Base-by-base conservation (phyloP, 2,888 invertebrate genomes). In the Caenorhabditis zanzibari region DNA sequence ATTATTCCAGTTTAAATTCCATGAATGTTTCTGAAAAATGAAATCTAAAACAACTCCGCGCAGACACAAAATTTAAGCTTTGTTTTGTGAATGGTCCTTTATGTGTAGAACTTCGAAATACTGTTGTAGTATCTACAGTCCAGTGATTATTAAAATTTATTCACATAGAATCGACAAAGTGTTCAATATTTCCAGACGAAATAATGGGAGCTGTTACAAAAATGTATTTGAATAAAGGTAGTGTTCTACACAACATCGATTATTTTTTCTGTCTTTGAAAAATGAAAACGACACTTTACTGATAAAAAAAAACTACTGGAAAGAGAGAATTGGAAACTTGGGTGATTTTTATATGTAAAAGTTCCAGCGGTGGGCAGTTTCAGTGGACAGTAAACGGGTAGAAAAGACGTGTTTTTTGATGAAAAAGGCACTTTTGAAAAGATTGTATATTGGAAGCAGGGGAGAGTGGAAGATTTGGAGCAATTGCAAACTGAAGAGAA, bases 401-500 rank as follows among this genome's bases (percentile, higher is more conserved):
- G 38, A 73, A 66, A 64, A 66, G 59, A 75, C 64, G 56, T 75
- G 24, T 72, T 54, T n/a, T 63, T 73, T 73, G 52, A 54, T 74
- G 52, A 4, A 68, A 75, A 76, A 77, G 77, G 77, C 77, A 77
- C 77, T 63, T 77, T 77, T 71, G 52, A 16, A 14, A 32, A 22
- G 61, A 19, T 16, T 19, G 66, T 66, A 58, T 64, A 41, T 9
- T 22, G 61, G 71, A 49, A 59, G 49, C n/a, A 35, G 32, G 26
- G 56, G 19, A 19, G 44, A 58, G 35, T 66, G 47, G 56, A 75
- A 61, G 26, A 61, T 35, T 66, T 68, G 68, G 77, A 77, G 77
- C 69, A 77, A 77, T 76, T 61, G 64, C 47, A 76, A 71, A 77
- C 71, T 77, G 77, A 77, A 71, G 19, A 47, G 19, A 76, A 69